These are phyloP conservation scores for Temnothorax longispinosus DNA, from an alignment of 1,140 invertebrate species.

Conservation along the genomic window DNA sequence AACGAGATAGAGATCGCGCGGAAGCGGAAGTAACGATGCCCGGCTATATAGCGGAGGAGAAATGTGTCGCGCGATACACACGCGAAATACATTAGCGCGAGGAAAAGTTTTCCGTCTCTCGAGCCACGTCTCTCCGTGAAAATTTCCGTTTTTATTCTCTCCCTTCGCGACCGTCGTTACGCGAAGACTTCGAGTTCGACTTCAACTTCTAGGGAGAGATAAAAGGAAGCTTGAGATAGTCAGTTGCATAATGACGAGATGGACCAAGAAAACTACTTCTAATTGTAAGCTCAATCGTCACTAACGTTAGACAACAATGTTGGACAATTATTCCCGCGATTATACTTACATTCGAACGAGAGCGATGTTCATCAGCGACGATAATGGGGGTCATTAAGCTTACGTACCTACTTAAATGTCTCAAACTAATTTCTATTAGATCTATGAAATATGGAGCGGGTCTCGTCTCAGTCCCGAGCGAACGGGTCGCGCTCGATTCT, in stretches of 20 bases:
- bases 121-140: neutral
- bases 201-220: neutral
- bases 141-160: slow-evolving; percentile 3
- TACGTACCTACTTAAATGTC: slow-evolving; percentile 22
- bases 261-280: neutral
- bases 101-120: neutral
- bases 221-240: neutral
- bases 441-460: slow-evolving; percentile 22
- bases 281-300: neutral
- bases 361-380: neutral
- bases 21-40: neutral
- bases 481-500: neutral
- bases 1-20: neutral
- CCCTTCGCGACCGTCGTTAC: neutral
- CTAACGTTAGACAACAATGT: neutral
- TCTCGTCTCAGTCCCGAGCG: neutral
- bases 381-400: slow-evolving; percentile 31
- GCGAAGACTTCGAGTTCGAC: neutral
- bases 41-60: neutral
- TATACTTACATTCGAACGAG: neutral
- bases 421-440: slow-evolving; percentile 44
- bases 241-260: neutral
- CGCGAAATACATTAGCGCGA: slow-evolving; percentile 17
- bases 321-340: neutral
- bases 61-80: neutral